phyloP scores from a whole-genome alignment of 2,888 invertebrate species.

The Elmis aenea region DNA sequence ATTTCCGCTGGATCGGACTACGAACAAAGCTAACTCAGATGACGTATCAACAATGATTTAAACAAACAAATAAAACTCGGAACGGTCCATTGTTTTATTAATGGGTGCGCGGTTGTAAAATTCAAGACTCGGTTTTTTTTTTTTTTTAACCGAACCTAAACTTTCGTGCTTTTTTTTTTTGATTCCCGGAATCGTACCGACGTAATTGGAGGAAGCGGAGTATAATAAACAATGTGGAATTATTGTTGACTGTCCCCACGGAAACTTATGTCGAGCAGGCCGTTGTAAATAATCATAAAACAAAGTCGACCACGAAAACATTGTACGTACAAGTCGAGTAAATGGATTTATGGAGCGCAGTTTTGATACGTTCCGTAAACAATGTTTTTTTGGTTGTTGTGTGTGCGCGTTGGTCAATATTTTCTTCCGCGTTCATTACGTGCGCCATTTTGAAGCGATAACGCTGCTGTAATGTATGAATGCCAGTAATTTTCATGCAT shows the following conservation, averaged over 20 bases:
- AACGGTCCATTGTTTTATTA: constrained; percentile 25
- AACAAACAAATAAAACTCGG: constrained; percentile 17
- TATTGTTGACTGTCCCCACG: too few relatives aligned
- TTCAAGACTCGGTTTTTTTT: constrained; percentile 3
- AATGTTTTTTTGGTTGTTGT: constrained; percentile 8
- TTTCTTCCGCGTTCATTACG: constrained; percentile 16
- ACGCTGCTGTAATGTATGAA: constrained; percentile 12
- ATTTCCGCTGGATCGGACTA: too few relatives aligned
- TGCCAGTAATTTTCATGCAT: constrained; percentile 9
- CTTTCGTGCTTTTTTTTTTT: too few relatives aligned
- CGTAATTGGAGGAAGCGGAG: too few relatives aligned
- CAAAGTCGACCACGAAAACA: constrained; percentile 31
- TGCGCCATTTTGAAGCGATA: constrained; percentile 25
- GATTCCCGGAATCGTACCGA: too few relatives aligned
- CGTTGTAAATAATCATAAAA: too few relatives aligned
- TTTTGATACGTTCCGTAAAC: constrained; percentile 21
- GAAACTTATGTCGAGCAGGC: too few relatives aligned
- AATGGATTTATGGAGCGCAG: constrained; percentile 27
- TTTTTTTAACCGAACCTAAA: constrained; percentile 8
- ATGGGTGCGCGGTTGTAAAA: constrained; percentile 6
- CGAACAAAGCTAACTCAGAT: too few relatives aligned
- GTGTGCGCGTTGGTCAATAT: constrained; percentile 10
- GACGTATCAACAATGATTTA: constrained; percentile 15
- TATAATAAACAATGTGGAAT: too few relatives aligned
- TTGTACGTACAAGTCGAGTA: constrained; percentile 28